A percentile compares a stretch with the other conserved stretches of the same genome.
Evolutionary conservation across 2,797 vertebrate species (phyloP).

Genomic region (Carcharodon carcharias): DNA sequence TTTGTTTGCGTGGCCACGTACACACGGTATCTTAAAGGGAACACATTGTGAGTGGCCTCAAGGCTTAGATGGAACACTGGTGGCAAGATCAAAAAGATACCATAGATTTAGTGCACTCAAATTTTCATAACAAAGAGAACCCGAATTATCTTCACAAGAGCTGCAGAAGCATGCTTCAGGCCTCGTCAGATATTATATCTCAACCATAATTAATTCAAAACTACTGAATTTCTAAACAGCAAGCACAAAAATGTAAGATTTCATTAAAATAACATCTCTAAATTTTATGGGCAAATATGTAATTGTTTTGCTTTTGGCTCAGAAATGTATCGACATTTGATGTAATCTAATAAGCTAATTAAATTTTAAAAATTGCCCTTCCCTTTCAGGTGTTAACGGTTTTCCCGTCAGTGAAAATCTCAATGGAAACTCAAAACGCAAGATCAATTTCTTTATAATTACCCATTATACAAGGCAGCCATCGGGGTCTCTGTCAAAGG

Average conservation of each 20-base stretch:
- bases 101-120: neutral
- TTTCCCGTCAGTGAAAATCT: neutral
- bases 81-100: neutral
- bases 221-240: neutral
- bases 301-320: neutral
- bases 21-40: neutral
- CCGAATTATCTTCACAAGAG: neutral
- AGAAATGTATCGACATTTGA: neutral
- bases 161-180: neutral
- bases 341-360: neutral
- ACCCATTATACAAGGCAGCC: constrained; percentile 92
- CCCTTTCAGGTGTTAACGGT: neutral
- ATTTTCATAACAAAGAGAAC: neutral
- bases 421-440: neutral
- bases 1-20: neutral
- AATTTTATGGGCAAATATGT: neutral
- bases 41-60: neutral
- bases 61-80: neutral
- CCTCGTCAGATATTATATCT: neutral
- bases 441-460: constrained; percentile 48
- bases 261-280: neutral
- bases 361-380: neutral
- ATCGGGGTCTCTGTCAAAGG: constrained; percentile 84
- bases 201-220: neutral
- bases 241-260: neutral